Evolutionary conservation across 2,797 vertebrate species (phyloP).

Genomic region (Pantherophis vulpinus): DNA sequence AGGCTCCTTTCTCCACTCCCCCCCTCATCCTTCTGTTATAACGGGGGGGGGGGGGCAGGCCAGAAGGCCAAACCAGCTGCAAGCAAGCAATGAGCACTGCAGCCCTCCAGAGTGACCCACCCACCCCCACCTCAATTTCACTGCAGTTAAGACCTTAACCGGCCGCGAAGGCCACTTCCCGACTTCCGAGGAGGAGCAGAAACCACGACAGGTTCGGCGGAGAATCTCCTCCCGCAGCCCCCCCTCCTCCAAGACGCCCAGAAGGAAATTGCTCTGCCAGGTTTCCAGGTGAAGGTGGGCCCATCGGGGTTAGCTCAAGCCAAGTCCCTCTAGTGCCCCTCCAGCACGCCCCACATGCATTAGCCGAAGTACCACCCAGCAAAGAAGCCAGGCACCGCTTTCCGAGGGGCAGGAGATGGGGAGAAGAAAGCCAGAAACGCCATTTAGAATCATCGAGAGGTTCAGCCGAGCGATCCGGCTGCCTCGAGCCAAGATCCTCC

Average conservation of each 20-base stretch:
- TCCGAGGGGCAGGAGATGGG: too few relatives aligned
- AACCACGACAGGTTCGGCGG: background rate
- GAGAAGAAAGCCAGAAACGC: background rate
- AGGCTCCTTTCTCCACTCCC: background rate
- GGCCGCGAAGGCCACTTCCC: background rate
- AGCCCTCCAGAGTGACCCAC: background rate
- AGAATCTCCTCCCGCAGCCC: background rate
- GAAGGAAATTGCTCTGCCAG: background rate
- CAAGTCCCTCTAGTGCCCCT: background rate
- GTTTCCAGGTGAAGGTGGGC: too few relatives aligned
- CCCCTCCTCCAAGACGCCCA: background rate
- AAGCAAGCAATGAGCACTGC: background rate
- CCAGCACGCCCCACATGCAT: background rate
- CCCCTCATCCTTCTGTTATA: background rate
- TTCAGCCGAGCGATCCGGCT: background rate
- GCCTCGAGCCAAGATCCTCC: too few relatives aligned
- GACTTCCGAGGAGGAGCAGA: background rate
- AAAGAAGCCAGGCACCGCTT: background rate
- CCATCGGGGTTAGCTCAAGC: background rate
- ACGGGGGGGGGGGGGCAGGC: too few relatives aligned
- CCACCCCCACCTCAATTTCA: background rate
- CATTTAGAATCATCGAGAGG: background rate
- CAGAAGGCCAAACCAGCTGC: background rate
- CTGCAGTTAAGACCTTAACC: background rate
- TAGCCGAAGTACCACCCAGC: too few relatives aligned